These are phyloP conservation scores for Pseudomyrmex sp. DNA, from an alignment of 1,140 invertebrate species.

Conservation along the genomic window DNA sequence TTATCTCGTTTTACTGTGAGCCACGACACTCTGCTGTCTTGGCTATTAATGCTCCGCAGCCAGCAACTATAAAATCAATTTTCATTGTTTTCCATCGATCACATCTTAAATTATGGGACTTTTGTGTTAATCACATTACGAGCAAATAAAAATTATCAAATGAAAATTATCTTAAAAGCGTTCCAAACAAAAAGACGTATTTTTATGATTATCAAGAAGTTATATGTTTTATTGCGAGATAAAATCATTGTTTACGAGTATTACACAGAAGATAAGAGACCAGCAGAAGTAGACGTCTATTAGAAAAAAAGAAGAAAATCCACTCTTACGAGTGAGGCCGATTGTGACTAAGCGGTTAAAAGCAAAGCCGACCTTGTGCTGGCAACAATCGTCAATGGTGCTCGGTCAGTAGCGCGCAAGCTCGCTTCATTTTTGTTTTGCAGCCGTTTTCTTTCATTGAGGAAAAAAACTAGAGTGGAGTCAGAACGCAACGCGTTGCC, in stretches of 20 bases:
- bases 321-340: constrained; percentile 12
- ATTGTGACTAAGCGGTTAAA: constrained; percentile 25
- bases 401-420: background rate
- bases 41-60: background rate
- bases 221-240: too few relatives aligned
- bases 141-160: too few relatives aligned
- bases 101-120: constrained; percentile 22
- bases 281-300: background rate
- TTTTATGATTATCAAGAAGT: too few relatives aligned
- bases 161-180: too few relatives aligned
- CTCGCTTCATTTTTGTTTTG: background rate
- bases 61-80: constrained; percentile 38
- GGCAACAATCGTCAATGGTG: background rate
- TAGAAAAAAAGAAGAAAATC: background rate
- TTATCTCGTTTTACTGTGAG: constrained; percentile 10
- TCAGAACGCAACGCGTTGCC: background rate
- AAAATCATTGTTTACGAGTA: too few relatives aligned
- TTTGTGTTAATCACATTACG: too few relatives aligned
- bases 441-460: background rate
- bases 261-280: too few relatives aligned
- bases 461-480: background rate
- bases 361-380: constrained; percentile 26
- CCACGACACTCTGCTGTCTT: constrained; percentile 7
- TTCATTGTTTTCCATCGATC: constrained; percentile 50
- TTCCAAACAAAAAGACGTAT: too few relatives aligned